A percentile compares a stretch with the other conserved stretches of the same genome.
Conservation (phyloP, 2,888 invertebrate genomes). For the Drosophila rubida region DNA sequence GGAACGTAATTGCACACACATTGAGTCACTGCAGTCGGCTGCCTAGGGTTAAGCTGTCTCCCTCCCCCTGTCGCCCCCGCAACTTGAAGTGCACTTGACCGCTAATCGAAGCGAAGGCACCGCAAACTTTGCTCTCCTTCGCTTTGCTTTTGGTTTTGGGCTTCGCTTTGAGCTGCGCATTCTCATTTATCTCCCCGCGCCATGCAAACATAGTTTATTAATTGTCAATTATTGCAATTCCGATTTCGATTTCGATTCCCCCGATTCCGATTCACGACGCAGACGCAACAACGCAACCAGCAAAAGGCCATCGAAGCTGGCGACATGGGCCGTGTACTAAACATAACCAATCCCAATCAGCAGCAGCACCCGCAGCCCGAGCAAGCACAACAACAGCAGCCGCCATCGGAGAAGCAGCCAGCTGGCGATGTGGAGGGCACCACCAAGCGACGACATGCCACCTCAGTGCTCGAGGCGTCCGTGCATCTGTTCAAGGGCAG, state of each 20-base stretch:
- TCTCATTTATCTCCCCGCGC: background rate
- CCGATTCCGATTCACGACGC: slow-evolving; percentile 1
- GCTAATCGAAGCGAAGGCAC: slow-evolving; percentile 24
- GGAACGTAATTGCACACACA: background rate
- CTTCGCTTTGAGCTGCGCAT: slow-evolving; percentile 18
- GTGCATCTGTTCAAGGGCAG: slow-evolving; percentile 97
- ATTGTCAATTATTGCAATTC: background rate
- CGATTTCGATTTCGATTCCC: background rate
- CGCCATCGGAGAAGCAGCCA: slow-evolving; percentile 8
- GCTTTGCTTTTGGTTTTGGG: background rate
- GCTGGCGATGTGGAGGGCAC: slow-evolving; percentile 45
- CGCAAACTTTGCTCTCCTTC: slow-evolving; percentile 28
- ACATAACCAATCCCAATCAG: slow-evolving; percentile 52
- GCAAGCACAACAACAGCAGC: background rate
- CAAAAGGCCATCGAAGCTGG: slow-evolving; percentile 52
- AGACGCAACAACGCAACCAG: slow-evolving; percentile 35
- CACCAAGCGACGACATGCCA: slow-evolving; percentile 63
- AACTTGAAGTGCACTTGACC: background rate
- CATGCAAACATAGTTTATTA: background rate
- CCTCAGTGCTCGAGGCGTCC: slow-evolving; percentile 93
- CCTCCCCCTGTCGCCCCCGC: background rate
- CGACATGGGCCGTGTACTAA: slow-evolving; percentile 63
- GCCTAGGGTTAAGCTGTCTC: slow-evolving; percentile 25
- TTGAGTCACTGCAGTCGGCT: background rate
- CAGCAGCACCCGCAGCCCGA: slow-evolving; percentile 20